Evolutionary conservation across 2,888 invertebrate genomes (phyloP), one percentile per base, ranked within the genome.

Genomic region (Cylloceria caligata): DNA sequence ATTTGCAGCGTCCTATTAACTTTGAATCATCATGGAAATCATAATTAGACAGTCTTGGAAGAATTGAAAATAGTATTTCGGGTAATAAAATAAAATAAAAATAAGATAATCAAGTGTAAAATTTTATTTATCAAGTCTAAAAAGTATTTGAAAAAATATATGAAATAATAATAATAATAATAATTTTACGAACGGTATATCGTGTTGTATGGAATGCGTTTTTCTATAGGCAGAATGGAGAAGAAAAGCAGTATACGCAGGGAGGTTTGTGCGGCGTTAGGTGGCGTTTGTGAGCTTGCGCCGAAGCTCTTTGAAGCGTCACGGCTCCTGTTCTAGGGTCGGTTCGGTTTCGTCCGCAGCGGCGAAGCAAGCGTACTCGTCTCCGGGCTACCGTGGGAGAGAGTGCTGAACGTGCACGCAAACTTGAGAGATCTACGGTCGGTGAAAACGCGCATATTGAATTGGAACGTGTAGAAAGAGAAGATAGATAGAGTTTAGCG

Each of bases 241-340:
- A 36, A 11, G 27, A 52, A 52, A 62, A 9, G 60, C 11, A 4
- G 19, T 11, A 34, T 16, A 21, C 3, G 68, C 49, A 42, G 71
- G 49, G 76, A 24, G 52, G 36, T 55, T 62, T 52, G 71, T 62
- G 64, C 30, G 45, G 60, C 55, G 55, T 68, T 34, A 42, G 67
- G 36, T 64, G 69, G 77, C 73, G 77, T 39, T 60, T 30, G 64
- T 49, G 89, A 87, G 90, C 83, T 88, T 89, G 89, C 90, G 90
- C 89, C 69, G 82, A 88, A 84, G 85, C 84, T 78, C 84, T 80
- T 83, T 86, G 87, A 87, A 84, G 87, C 86, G 88, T 87, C 88
- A 65, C 65, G 7, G 16, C 45, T 49, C n/a, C 19, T 47, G 16
- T 52, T 55, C 86, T 85, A 76, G 78, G 64, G 78, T 45, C 74